A percentile compares a stretch with the other conserved stretches of the same genome.
These are phyloP conservation scores for Eristalis intricaria DNA, from an alignment of 2,888 invertebrate genomes.

Conservation along the genomic window DNA sequence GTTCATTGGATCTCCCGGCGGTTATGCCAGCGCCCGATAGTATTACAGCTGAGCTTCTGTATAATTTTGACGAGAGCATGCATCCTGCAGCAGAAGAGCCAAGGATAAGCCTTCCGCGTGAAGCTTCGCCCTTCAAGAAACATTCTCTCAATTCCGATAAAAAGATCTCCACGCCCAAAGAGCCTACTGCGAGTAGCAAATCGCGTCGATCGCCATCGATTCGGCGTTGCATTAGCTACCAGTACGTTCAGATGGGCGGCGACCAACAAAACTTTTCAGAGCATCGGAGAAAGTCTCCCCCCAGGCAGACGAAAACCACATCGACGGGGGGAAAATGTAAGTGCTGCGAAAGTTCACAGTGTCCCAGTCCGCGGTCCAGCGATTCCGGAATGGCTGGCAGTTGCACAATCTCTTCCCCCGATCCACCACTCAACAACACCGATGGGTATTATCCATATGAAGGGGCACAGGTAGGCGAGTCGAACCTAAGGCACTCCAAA, in stretches of 20 bases:
- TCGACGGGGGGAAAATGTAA: constrained; percentile 81
- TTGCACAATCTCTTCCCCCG: constrained; percentile 88
- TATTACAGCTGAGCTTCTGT: constrained; percentile 83
- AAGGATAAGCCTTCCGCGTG: constrained; percentile 75
- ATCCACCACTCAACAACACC: constrained; percentile 80
- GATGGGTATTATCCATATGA: constrained; percentile 61
- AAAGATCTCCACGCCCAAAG: constrained; percentile 73
- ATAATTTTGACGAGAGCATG: constrained; percentile 80
- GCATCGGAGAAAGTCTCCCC: constrained; percentile 49
- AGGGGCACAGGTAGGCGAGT: constrained; percentile 18
- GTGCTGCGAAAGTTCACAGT: constrained; percentile 85
- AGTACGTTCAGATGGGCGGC: constrained; percentile 79
- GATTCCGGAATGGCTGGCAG: constrained; percentile 92
- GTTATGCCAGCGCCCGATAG: constrained; percentile 82
- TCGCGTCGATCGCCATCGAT: constrained; percentile 76
- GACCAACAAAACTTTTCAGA: constrained; percentile 27
- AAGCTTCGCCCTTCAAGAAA: constrained; percentile 79
- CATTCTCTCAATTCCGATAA: constrained; percentile 86
- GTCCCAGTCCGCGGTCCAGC: constrained; percentile 88
- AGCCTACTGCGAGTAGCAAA: constrained; percentile 48
- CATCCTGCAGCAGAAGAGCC: constrained; percentile 73
- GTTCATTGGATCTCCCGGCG: constrained; percentile 83
- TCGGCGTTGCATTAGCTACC: constrained; percentile 82
- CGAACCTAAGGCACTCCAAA: constrained; percentile 43
- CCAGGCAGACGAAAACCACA: constrained; percentile 50